Evolutionary conservation across 2,888 invertebrate species (phyloP), one percentile per base, ranked within the genome.

Genomic region (Copidosoma aretas): DNA sequence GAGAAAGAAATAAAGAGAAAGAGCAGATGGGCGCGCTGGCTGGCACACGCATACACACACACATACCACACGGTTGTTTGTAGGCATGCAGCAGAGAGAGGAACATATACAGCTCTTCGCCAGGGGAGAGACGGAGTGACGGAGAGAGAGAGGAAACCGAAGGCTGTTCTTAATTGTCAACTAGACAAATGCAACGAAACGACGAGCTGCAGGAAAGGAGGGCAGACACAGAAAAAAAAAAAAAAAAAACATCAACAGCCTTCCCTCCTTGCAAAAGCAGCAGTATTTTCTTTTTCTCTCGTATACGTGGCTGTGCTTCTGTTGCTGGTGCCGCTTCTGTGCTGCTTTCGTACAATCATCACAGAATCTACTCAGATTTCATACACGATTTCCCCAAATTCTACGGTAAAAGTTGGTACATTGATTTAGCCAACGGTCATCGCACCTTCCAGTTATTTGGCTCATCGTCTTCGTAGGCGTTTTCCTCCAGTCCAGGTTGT

Each of bases 1-100:
- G 43, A 32, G 39, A 25, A 58, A 46, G 43, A 46, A 46, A 46
- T 32, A 10, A 21, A 46, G 39, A 10, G 24, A 43, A 21, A 57
- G 60, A 68, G 64, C 60, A 68, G 60, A 64, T 60, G 68, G 60
- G 68, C 68, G 68, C 64, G 60, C 64, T 59, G 56, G 15, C 68
- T n/a, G 49, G 39, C 52, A 21, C 57, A 67, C 57, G 43, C 10
- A 49, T 43, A 60, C 53, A 66, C 67, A 54, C 10, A 49, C 25
- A 60, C 53, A 66, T 61, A 54, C 54, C 32, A 32, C 32, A 32
- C 32, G 15, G 51, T 39, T n/a, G 25, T 19, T 19, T 3, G 25
- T 15, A 10, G n/a, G n/a, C n/a, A n/a, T n/a, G n/a, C n/a, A n/a
- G n/a, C n/a, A n/a, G n/a, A n/a, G 51, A 49, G 32, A 61, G 52